phyloP scores from a whole-genome alignment of 2,888 invertebrate genomes.

The Epinotia demarniana region DNA sequence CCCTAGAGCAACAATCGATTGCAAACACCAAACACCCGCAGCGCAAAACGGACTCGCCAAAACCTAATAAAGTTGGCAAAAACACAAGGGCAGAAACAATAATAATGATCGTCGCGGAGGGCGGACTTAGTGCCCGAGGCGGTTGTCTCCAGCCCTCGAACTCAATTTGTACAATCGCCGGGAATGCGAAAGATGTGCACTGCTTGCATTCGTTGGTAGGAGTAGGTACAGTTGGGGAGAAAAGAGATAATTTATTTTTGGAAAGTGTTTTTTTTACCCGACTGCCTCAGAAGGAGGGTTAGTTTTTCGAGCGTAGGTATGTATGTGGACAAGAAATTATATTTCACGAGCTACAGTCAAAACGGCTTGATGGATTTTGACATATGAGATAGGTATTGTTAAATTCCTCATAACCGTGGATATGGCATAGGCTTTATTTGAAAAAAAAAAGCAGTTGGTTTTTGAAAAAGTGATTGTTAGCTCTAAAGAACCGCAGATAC shows the following conservation, averaged over 20 bases:
- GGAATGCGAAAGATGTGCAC: conserved; percentile 69
- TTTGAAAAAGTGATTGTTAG: no score
- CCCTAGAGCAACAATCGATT: conserved; percentile 24
- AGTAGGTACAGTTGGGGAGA: conserved; percentile 51
- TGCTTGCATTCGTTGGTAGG: conserved; percentile 60
- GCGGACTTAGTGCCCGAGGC: conserved; percentile 42
- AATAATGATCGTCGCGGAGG: conserved; percentile 56
- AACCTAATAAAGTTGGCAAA: conserved; percentile 34
- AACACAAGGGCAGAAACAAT: conserved; percentile 31
- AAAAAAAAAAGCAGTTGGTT: no score
- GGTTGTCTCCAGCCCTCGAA: conserved; percentile 47
- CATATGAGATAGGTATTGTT: no score
- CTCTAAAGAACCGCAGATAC: no score
- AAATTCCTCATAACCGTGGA: no score
- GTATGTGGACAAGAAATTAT: no score
- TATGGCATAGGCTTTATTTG: no score
- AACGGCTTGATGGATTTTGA: no score
- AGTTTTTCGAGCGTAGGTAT: no score
- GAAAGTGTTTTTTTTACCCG: no score
- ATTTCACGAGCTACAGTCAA: no score
- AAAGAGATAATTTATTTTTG: conserved; percentile 47
- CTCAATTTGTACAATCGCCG: conserved; percentile 68
- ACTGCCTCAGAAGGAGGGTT: no score
- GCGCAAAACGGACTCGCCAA: conserved; percentile 29
- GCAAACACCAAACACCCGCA: conserved; percentile 1